phyloP scores from a whole-genome alignment of 2,888 invertebrate genomes.

The Tetropium fuscum region DNA sequence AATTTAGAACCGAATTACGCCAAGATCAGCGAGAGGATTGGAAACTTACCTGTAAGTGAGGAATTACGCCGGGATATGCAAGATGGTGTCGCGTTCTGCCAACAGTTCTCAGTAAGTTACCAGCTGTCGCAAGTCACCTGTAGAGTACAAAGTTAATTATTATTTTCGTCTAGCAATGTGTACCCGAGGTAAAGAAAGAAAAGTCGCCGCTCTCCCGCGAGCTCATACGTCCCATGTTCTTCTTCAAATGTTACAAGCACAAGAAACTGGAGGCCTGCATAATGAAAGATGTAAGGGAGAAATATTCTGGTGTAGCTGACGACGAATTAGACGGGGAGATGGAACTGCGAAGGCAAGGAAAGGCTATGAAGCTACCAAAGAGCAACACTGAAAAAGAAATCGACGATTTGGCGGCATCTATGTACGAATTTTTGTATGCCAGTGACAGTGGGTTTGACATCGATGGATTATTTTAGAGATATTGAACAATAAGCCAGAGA shows the following conservation, averaged over 20 bases:
- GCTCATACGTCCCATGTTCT: conserved; percentile 77
- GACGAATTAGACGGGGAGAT: conserved; percentile 69
- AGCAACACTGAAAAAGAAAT: conserved; percentile 65
- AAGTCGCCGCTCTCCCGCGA: conserved; percentile 74
- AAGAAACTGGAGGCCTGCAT: conserved; percentile 79
- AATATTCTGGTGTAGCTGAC: conserved; percentile 69
- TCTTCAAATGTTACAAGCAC: conserved; percentile 81
- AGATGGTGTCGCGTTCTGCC: conserved; percentile 76
- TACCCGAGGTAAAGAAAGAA: conserved; percentile 75
- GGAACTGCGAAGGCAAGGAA: conserved; percentile 68
- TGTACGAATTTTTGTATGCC: conserved; percentile 75
- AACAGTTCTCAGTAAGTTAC: conserved; percentile 75
- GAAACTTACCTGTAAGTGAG: conserved; percentile 71
- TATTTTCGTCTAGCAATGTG: conserved; percentile 71
- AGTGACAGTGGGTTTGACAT: conserved; percentile 70
- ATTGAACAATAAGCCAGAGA: background rate
- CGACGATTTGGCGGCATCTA: conserved; percentile 71
- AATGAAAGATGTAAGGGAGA: conserved; percentile 78
- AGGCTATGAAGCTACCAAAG: conserved; percentile 67
- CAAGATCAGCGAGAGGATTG: conserved; percentile 73
- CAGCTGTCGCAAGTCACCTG: too few species aligned
- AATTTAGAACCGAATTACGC: conserved; percentile 76
- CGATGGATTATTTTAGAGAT: conserved; percentile 62
- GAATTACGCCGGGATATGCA: conserved; percentile 76
- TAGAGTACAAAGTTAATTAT: background rate